Evolutionary conservation across 2,113 vertebrate species (phyloP), one percentile per base, ranked within the genome.

Genomic region (Hydrolagus affinis): DNA sequence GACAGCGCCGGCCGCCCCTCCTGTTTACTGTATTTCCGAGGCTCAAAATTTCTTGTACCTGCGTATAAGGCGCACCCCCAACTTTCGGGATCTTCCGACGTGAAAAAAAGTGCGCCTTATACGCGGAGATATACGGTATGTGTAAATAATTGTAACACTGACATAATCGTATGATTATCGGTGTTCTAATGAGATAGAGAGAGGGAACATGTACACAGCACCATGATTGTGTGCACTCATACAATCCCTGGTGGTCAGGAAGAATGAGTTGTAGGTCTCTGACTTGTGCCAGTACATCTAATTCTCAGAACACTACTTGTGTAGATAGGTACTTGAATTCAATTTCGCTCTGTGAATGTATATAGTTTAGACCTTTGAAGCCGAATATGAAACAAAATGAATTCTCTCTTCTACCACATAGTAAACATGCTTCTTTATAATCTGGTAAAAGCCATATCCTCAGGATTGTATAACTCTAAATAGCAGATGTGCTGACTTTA

Each of bases 401-500:
- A 44, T 44, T 44, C 44, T 44, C 44, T 3, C 44, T 44, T 44
- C 59, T 80, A 28, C 44, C 17, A 11, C 14, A 66, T 25, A 83
- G 60, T 14, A 32, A 83, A 32, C 28, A 7, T 28, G 8, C 14
- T 66, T 64, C 66, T 30, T 19, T 3, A 66, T 28, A 64, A 83
- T 83, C 25, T 30, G 30, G 28, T 66, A 23, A 25, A 32, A 66
- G 25, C 66, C 78, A 83, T 25, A 64, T 66, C 66, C 21, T 66
- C 78, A 83, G 28, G 78, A 15, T 68, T 23, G 25, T 66, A 14
- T 23, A 83, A 83, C 62, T 7, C 25, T 25, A 83, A 83, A 83
- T 83, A 25, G 77, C 66, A 64, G 4, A 83, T 66, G 78, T 83
- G 28, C n/a, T 44, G 14, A 14, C 66, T 83, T 68, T 28, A 83